A percentile compares a stretch with the other conserved stretches of the same genome.
Evolutionary conservation across 2,888 invertebrate species (phyloP).

Genomic region (Torymus tubicola): DNA sequence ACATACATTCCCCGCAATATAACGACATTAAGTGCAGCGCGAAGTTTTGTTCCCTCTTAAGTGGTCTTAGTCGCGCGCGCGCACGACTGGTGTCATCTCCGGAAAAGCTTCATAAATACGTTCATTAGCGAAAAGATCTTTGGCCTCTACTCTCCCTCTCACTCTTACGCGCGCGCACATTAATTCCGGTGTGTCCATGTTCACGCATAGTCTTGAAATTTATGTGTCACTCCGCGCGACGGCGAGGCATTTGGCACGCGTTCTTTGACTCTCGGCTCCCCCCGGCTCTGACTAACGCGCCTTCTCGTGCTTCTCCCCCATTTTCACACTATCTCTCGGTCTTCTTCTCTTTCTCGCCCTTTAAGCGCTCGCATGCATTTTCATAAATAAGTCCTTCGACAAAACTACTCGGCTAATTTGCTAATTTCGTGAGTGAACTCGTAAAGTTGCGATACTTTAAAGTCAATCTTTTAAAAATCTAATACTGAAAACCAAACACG

Average conservation of each 20-base stretch:
- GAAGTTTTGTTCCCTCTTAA: constrained; percentile 49
- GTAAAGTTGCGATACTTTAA: too few species aligned
- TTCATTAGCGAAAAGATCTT: constrained; percentile 48
- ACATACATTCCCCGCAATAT: constrained; percentile 39
- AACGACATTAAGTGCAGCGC: constrained; percentile 47
- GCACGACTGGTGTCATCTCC: constrained; percentile 37
- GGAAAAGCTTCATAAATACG: constrained; percentile 56
- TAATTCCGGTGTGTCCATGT: constrained; percentile 47
- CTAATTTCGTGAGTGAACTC: not conserved
- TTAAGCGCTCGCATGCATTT: constrained; percentile 2
- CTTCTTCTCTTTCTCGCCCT: constrained; percentile 1
- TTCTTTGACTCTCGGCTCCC: constrained; percentile 30
- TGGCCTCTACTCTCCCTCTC: not conserved
- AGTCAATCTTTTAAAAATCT: too few species aligned
- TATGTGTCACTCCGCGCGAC: constrained; percentile 42
- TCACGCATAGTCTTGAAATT: constrained; percentile 36
- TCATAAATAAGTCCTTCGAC: not conserved
- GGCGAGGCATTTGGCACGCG: constrained; percentile 50
- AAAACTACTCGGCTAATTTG: not conserved
- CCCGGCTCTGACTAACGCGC: constrained; percentile 19
- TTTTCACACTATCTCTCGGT: not conserved
- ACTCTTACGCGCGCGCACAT: constrained; percentile 13
- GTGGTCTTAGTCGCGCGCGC: constrained; percentile 21
- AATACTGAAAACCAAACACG: too few species aligned
- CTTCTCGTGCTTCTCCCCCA: not conserved